A percentile compares a stretch with the other conserved stretches of the same genome.
Evolutionary conservation across 2,888 invertebrate genomes (phyloP).

Genomic region (Dichetophora obliterata): DNA sequence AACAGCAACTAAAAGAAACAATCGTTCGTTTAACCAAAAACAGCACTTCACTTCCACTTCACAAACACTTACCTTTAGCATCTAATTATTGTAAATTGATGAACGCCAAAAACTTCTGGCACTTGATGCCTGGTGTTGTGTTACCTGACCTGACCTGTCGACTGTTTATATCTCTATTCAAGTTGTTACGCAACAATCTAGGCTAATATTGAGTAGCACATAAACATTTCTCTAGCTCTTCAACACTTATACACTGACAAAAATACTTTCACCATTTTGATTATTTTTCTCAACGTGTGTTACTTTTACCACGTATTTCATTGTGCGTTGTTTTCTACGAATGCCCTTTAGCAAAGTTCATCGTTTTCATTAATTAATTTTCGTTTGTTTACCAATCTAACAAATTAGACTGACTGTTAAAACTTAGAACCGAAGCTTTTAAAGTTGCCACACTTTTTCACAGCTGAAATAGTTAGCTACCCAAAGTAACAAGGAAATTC

Average conservation of each 20-base stretch:
- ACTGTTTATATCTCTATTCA: too few relatives aligned
- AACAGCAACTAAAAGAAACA: neutral
- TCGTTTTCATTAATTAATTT: conserved; percentile 65
- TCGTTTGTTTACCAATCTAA: conserved; percentile 65
- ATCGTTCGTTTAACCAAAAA: neutral
- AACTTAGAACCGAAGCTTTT: conserved; percentile 28
- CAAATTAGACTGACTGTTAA: conserved; percentile 59
- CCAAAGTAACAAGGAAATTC: neutral
- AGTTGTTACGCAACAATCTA: too few relatives aligned
- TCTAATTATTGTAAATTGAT: neutral
- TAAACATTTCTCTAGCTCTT: neutral
- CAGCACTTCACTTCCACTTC: neutral
- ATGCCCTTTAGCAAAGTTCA: conserved; percentile 59
- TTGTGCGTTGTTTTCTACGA: neutral
- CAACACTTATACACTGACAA: neutral
- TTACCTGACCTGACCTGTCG: too few relatives aligned
- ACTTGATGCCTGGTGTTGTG: neutral
- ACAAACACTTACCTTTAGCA: neutral
- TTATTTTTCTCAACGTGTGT: neutral
- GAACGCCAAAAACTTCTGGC: neutral
- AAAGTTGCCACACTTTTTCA: conserved; percentile 9
- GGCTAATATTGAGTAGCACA: too few relatives aligned
- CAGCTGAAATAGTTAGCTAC: neutral
- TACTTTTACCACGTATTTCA: neutral
- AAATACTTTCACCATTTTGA: neutral